These are phyloP conservation scores for Peromyscus attwateri DNA, from an alignment of 2,797 vertebrate genomes.

Conservation along the genomic window DNA sequence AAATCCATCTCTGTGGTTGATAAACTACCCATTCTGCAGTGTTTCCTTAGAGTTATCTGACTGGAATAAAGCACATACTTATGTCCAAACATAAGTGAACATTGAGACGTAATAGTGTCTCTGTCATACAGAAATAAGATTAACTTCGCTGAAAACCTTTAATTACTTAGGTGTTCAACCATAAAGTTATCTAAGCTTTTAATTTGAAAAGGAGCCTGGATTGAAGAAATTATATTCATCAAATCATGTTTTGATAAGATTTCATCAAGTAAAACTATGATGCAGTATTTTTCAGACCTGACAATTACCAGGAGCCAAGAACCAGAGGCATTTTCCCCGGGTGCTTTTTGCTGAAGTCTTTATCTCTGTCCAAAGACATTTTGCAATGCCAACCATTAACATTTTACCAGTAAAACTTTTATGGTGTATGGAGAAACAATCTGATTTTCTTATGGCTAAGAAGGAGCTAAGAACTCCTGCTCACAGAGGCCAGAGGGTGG, in stretches of 20 bases:
- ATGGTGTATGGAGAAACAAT: not conserved
- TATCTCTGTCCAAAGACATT: constrained; percentile 7
- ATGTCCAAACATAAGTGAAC: not conserved
- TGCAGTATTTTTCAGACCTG: constrained; percentile 44
- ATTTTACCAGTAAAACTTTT: not conserved
- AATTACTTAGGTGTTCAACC: constrained; percentile 37
- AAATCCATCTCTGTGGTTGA: not conserved
- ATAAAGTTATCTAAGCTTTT: constrained; percentile 51
- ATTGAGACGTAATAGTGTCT: constrained; percentile 6
- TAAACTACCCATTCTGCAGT: not conserved
- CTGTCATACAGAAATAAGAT: not conserved
- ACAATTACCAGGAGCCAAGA: constrained; percentile 19
- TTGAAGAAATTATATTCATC: constrained; percentile 24
- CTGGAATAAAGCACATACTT: not conserved
- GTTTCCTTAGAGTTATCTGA: not conserved
- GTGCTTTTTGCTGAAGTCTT: constrained; percentile 18
- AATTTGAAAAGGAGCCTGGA: constrained; percentile 50
- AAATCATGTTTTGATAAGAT: constrained; percentile 58
- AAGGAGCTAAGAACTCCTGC: not conserved
- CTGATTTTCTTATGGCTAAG: not conserved
- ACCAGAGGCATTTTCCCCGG: not conserved
- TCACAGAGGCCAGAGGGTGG: not conserved
- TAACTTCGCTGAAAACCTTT: constrained; percentile 50
- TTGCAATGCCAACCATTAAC: constrained; percentile 26
- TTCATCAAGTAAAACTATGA: constrained; percentile 50